Percentiles rank a stretch among this genome's conserved stretches.
Evolutionary conservation across 2,797 vertebrate genomes (phyloP).

Genomic region (Propithecus deckenii): DNA sequence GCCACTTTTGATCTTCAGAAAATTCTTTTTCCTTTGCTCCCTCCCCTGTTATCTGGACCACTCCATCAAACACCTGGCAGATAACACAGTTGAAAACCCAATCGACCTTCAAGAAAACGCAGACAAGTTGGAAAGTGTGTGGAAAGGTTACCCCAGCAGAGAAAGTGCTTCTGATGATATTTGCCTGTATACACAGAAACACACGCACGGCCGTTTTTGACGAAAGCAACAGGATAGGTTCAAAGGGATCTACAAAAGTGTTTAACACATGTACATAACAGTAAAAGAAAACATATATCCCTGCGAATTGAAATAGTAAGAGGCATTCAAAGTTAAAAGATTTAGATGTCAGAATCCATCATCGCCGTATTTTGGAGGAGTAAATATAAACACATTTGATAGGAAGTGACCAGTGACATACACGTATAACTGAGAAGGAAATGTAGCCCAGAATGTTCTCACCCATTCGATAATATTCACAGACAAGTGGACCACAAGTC

Average conservation of each 20-base stretch:
- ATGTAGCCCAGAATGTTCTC: not conserved
- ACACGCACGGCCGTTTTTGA: constrained; percentile 59
- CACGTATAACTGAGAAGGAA: fast-evolving
- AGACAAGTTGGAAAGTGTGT: constrained; percentile 86
- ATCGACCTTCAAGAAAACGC: constrained; percentile 92
- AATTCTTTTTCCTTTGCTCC: constrained; percentile 89
- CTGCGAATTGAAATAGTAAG: constrained; percentile 48
- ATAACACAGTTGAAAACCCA: constrained; percentile 95
- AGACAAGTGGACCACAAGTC: not conserved
- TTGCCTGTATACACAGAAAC: constrained; percentile 62
- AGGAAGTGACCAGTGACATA: not conserved
- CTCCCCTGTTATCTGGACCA: constrained; percentile 93
- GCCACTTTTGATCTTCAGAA: constrained; percentile 92
- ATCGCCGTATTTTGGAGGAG: not conserved
- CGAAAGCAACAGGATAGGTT: constrained; percentile 64
- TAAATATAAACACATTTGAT: not conserved
- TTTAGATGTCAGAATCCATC: not conserved
- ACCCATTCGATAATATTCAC: fast-evolving
- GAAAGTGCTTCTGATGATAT: constrained; percentile 73
- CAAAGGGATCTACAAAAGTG: constrained; percentile 73
- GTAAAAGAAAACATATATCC: not conserved
- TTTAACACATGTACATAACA: constrained; percentile 47
- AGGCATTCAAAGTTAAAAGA: not conserved
- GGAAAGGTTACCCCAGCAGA: constrained; percentile 83
- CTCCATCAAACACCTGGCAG: constrained; percentile 93